Conservation (phyloP, 1,140 invertebrate genomes). For the Goniozus legneri region DNA sequence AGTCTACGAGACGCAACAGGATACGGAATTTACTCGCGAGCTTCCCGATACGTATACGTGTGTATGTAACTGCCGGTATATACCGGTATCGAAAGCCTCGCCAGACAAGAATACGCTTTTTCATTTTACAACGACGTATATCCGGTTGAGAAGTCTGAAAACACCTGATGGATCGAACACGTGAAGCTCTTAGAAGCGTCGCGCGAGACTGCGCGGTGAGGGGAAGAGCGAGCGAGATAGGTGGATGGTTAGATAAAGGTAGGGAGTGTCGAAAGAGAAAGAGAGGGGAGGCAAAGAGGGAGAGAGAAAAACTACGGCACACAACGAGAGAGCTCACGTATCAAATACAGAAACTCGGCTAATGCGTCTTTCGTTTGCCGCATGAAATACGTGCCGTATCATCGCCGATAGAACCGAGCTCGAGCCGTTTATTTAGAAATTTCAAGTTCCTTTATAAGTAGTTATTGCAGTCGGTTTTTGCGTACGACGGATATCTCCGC, state of each 20-base stretch:
- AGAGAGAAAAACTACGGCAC: conserved; percentile 1
- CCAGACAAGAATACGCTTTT: conserved; percentile 41
- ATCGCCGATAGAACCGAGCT: conserved; percentile 6
- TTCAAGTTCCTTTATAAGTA: too few relatives aligned
- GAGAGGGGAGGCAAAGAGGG: conserved; percentile 9
- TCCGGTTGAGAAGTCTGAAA: conserved; percentile 40
- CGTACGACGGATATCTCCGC: conserved; percentile 11
- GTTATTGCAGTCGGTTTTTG: too few relatives aligned
- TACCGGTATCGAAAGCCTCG: background rate
- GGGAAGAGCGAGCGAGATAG: too few relatives aligned
- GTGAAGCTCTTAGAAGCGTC: conserved; percentile 22
- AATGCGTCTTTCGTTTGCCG: too few relatives aligned
- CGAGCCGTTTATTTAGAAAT: background rate
- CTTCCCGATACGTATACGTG: too few relatives aligned
- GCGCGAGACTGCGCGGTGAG: too few relatives aligned
- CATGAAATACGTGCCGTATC: too few relatives aligned
- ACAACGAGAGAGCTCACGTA: conserved; percentile 3
- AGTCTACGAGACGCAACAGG: too few relatives aligned
- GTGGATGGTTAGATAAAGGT: conserved; percentile 12
- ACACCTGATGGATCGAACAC: conserved; percentile 35
- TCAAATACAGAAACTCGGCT: too few relatives aligned
- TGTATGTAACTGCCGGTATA: too few relatives aligned
- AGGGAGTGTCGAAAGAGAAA: background rate
- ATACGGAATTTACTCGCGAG: too few relatives aligned
- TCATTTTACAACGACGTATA: conserved; percentile 39